These are phyloP conservation scores for Alcis repandata DNA, from an alignment of 2,888 invertebrate species.

Conservation along the genomic window DNA sequence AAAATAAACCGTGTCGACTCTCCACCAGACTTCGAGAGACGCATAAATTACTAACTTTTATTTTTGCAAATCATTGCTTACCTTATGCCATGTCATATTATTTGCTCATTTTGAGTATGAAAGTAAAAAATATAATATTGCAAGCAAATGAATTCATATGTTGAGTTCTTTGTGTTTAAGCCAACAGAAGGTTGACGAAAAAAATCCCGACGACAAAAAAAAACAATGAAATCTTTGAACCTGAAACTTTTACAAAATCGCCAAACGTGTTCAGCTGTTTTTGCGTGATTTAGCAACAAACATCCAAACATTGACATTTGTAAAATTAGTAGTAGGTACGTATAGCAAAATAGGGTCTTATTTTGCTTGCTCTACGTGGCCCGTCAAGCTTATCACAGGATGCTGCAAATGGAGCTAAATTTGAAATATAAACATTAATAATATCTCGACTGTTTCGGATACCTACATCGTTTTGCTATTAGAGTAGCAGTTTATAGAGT, in stretches of 20 bases:
- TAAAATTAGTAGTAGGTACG: too few relatives aligned
- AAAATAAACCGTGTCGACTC: constrained; percentile 12
- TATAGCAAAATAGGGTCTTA: not conserved
- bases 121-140: constrained; percentile 1
- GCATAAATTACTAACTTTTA: constrained; percentile 28
- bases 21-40: not conserved
- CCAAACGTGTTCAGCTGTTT: too few relatives aligned
- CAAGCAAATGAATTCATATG: too few relatives aligned
- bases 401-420: constrained; percentile 43
- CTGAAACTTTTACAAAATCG: too few relatives aligned
- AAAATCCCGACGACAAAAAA: too few relatives aligned
- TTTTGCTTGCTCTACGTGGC: constrained; percentile 14
- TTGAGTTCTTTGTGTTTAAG: not conserved
- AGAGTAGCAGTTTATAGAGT: constrained; percentile 73
- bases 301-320: too few relatives aligned
- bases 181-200: too few relatives aligned
- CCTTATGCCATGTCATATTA: constrained; percentile 22
- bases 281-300: too few relatives aligned
- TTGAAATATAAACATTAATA: constrained; percentile 64
- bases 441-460: constrained; percentile 60
- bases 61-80: constrained; percentile 26
- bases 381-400: constrained; percentile 37
- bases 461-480: constrained; percentile 77
- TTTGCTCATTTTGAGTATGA: constrained; percentile 15
- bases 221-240: too few relatives aligned